phyloP scores from a whole-genome alignment of 2,888 invertebrate genomes.

The Sphecodes monilicornis region DNA sequence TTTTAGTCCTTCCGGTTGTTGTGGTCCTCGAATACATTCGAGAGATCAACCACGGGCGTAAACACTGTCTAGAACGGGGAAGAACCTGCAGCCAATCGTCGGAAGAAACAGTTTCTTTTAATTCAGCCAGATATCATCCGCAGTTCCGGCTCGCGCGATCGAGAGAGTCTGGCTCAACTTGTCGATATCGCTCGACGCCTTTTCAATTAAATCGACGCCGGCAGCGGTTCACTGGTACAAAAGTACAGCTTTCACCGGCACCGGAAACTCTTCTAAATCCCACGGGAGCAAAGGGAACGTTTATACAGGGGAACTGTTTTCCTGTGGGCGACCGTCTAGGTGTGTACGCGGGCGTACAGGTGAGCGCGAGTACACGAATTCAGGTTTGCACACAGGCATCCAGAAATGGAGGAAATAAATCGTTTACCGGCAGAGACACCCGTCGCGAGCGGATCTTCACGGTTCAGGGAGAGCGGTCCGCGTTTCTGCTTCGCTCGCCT shows the following conservation, averaged over 20 bases:
- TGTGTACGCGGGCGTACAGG: not conserved
- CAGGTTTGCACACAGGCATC: constrained; percentile 9
- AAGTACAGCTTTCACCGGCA: constrained; percentile 53
- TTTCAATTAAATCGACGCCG: constrained; percentile 57
- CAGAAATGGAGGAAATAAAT: constrained; percentile 65
- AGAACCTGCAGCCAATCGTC: not conserved
- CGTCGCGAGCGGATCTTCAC: constrained; percentile 67
- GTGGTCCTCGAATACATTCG: too few species aligned
- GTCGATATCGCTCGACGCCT: constrained; percentile 52
- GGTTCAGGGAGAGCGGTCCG: constrained; percentile 55
- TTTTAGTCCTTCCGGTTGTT: too few species aligned
- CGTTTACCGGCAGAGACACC: constrained; percentile 67
- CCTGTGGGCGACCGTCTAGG: too few species aligned
- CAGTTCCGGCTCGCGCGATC: constrained; percentile 3
- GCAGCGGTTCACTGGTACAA: constrained; percentile 12
- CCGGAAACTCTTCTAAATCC: constrained; percentile 42
- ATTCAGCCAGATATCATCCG: constrained; percentile 22
- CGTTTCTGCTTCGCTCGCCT: constrained; percentile 42
- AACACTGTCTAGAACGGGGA: too few species aligned
- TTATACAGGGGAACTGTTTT: not conserved
- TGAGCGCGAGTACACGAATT: not conserved
- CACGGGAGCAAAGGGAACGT: not conserved
- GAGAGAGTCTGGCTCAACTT: constrained; percentile 30
- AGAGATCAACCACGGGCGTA: too few species aligned
- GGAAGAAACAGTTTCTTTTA: not conserved